Evolutionary conservation across 2,888 invertebrate species (phyloP).

Genomic region (Clistopyga incitator): DNA sequence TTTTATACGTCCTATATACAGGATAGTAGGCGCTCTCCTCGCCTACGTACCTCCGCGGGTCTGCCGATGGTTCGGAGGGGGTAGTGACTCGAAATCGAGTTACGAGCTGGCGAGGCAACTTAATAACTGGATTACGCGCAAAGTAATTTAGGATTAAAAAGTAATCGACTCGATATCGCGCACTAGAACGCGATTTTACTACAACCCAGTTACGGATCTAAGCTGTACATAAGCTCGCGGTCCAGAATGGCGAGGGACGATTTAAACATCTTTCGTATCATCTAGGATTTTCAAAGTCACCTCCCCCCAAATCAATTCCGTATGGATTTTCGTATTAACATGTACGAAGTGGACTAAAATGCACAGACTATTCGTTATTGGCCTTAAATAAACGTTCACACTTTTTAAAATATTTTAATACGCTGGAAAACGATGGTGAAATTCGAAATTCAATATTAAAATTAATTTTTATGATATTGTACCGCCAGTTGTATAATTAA

Average conservation of each 20-base stretch:
- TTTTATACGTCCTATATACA: conserved; percentile 49
- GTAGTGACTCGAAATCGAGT: conserved; percentile 60
- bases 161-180: conserved; percentile 71
- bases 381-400: neutral
- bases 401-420: neutral
- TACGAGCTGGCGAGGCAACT: conserved; percentile 62
- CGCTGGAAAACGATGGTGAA: too few relatives aligned
- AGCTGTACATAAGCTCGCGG: neutral
- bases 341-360: neutral
- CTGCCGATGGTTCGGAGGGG: conserved; percentile 1
- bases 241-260: neutral
- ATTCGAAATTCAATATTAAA: too few relatives aligned
- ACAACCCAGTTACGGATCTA: neutral
- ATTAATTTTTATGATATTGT: too few relatives aligned
- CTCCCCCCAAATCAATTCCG: neutral
- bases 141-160: conserved; percentile 74
- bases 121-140: conserved; percentile 73
- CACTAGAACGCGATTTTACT: conserved; percentile 20
- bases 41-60: conserved; percentile 7
- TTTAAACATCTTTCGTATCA: conserved; percentile 25
- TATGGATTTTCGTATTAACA: neutral
- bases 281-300: conserved; percentile 1
- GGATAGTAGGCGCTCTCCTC: conserved; percentile 40
- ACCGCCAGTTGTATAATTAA: too few relatives aligned
- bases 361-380: neutral